Evolutionary conservation across 2,888 invertebrate species (phyloP).

Genomic region (Pimpla rufipes): DNA sequence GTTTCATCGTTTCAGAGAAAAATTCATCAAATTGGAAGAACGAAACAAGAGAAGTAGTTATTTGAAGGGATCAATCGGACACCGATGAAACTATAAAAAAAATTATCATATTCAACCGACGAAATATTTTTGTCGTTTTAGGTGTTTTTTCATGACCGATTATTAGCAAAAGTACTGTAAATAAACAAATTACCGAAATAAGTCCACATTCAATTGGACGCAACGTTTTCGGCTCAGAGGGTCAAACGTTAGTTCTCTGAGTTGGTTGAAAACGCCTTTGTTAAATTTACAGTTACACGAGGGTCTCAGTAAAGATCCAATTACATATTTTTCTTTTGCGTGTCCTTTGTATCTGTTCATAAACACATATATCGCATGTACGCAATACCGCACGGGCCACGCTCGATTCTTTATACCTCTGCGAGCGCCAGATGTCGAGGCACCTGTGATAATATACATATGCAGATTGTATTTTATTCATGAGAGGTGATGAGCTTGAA

Average conservation of each 20-base stretch:
- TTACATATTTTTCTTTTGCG: slow-evolving; percentile 17
- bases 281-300: slow-evolving; percentile 22
- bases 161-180: too few species aligned
- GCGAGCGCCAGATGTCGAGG: slow-evolving; percentile 64
- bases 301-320: not conserved
- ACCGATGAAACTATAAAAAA: too few species aligned
- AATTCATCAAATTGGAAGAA: too few species aligned
- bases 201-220: too few species aligned
- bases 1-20: too few species aligned
- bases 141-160: too few species aligned
- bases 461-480: slow-evolving; percentile 67
- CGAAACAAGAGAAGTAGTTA: too few species aligned
- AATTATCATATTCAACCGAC: too few species aligned
- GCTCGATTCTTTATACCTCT: slow-evolving; percentile 12
- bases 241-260: slow-evolving; percentile 2
- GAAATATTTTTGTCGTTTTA: too few species aligned
- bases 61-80: too few species aligned
- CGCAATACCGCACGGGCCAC: not conserved
- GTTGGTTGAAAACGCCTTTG: slow-evolving; percentile 8
- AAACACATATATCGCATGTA: not conserved
- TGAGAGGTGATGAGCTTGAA: slow-evolving; percentile 50
- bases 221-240: not conserved
- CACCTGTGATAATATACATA: slow-evolving; percentile 67
- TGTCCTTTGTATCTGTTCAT: slow-evolving; percentile 32
- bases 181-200: too few species aligned